Conservation (phyloP, 2,797 vertebrate genomes). For the Morelia viridis region DNA sequence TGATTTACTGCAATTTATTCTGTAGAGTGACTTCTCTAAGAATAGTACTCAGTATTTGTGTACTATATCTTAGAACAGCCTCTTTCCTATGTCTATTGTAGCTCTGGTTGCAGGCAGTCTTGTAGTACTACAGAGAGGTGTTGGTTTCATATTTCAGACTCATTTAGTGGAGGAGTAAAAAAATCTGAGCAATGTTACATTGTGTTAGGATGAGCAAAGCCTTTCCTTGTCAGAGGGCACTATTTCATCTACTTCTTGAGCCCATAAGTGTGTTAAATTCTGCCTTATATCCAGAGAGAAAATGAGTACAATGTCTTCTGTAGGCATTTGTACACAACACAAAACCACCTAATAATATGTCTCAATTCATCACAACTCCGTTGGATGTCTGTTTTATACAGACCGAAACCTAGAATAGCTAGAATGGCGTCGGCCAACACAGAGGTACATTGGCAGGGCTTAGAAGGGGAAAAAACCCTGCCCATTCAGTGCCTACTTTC, state of each 20-base stretch:
- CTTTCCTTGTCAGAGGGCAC: conserved; percentile 26
- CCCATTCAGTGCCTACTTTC: conserved; percentile 35
- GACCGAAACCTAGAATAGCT: conserved; percentile 46
- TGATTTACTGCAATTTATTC: conserved; percentile 67
- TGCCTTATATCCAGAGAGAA: conserved; percentile 24
- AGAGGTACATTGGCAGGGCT: conserved; percentile 56
- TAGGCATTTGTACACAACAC: conserved; percentile 54
- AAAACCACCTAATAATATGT: conserved; percentile 60
- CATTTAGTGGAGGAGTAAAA: background rate
- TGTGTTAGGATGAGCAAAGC: background rate
- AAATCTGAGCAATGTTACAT: background rate
- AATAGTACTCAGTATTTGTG: conserved; percentile 63
- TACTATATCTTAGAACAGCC: background rate
- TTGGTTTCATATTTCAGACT: background rate
- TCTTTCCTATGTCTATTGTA: background rate
- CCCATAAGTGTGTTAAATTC: background rate
- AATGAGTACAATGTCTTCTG: conserved; percentile 60
- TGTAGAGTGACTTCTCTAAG: conserved; percentile 60
- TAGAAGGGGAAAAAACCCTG: conserved; percentile 42
- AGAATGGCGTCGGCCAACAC: conserved; percentile 43
- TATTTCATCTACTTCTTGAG: conserved; percentile 32
- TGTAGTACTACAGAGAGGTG: background rate
- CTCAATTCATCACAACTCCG: conserved; percentile 56
- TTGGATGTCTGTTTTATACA: conserved; percentile 46
- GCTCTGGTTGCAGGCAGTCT: background rate